A percentile compares a stretch with the other conserved stretches of the same genome.
These are phyloP conservation scores for Kryphioiulus occultus DNA, from an alignment of 2,888 invertebrate species.

Conservation along the genomic window DNA sequence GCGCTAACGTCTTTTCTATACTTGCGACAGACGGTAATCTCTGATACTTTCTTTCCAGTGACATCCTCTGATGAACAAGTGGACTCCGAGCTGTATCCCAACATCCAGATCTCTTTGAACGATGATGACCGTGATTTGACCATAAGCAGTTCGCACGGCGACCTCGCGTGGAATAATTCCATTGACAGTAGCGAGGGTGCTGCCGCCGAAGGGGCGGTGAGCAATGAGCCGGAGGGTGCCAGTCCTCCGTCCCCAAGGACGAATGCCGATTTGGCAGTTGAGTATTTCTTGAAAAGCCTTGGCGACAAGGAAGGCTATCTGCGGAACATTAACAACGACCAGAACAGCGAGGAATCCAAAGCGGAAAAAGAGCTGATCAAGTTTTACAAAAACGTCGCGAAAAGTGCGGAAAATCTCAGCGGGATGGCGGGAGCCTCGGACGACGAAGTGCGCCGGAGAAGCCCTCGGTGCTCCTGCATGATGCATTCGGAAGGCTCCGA, in stretches of 20 bases:
- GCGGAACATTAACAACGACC: constrained; percentile 48
- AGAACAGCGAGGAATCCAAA: constrained; percentile 51
- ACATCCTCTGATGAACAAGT: constrained; percentile 39
- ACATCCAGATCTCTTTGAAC: constrained; percentile 41
- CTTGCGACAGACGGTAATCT: neutral
- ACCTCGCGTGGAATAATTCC: constrained; percentile 7
- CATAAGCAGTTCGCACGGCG: neutral
- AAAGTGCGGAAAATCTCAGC: constrained; percentile 49
- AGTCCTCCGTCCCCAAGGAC: constrained; percentile 24
- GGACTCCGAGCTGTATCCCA: neutral
- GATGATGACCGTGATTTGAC: constrained; percentile 38
- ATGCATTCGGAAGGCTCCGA: neutral
- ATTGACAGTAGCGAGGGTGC: neutral
- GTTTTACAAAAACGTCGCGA: constrained; percentile 57
- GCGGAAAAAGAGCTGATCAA: constrained; percentile 55
- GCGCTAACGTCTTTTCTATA: neutral
- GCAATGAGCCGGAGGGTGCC: neutral
- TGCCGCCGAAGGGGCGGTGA: neutral
- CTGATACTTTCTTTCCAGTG: neutral
- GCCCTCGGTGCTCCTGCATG: constrained; percentile 42
- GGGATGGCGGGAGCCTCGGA: neutral
- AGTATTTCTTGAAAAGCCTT: constrained; percentile 67
- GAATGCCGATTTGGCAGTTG: constrained; percentile 65
- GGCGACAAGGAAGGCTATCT: constrained; percentile 62
- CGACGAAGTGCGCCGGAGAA: neutral